phyloP scores from a whole-genome alignment of 2,113 vertebrate genomes.

The Genyomyrus donnyi region DNA sequence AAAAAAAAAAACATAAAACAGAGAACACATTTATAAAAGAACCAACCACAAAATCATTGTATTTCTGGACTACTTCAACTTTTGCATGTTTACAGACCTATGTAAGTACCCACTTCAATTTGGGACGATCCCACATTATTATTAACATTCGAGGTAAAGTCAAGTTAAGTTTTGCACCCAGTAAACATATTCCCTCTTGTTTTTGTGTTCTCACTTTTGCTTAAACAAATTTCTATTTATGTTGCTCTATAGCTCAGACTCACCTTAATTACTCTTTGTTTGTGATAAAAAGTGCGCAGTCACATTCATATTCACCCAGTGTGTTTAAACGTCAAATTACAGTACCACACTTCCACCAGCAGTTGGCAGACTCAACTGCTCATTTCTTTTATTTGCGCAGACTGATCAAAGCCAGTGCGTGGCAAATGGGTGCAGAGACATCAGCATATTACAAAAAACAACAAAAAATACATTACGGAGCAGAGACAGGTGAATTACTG shows the following conservation, averaged over 20 bases:
- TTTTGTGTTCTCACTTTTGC: background rate
- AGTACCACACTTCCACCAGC: constrained; percentile 16
- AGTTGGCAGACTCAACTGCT: constrained; percentile 33
- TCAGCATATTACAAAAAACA: background rate
- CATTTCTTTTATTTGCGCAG: background rate
- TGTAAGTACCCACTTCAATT: background rate
- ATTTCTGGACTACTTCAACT: background rate
- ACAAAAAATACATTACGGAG: background rate
- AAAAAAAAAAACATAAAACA: background rate
- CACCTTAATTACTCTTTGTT: background rate
- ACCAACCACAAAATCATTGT: background rate
- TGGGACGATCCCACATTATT: background rate
- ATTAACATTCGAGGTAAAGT: background rate
- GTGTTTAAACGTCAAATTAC: background rate
- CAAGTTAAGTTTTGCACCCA: background rate
- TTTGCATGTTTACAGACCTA: background rate
- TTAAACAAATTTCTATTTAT: background rate
- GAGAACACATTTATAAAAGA: background rate
- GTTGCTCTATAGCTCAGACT: background rate
- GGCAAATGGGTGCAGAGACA: background rate
- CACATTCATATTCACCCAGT: background rate
- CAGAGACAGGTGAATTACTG: background rate
- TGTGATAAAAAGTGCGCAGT: background rate
- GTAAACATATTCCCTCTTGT: background rate
- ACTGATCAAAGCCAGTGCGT: background rate